A percentile compares a stretch with the other conserved stretches of the same genome.
Evolutionary conservation across 2,797 vertebrate genomes (phyloP).

Genomic region (Notolabrus celidotus): DNA sequence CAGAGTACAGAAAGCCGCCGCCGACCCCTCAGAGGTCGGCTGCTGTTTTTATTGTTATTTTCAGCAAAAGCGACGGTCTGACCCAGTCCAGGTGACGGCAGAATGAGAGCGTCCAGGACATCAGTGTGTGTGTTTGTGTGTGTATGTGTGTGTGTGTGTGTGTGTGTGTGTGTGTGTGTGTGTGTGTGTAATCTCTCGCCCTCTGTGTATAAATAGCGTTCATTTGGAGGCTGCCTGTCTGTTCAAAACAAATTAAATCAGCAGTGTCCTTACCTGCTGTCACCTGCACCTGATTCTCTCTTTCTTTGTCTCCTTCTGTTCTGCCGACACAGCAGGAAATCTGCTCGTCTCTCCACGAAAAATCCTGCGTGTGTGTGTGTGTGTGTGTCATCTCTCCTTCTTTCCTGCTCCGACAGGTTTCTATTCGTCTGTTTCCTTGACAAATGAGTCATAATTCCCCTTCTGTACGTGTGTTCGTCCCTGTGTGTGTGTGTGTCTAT

Average conservation of each 20-base stretch:
- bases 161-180: not conserved
- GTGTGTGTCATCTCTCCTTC: not conserved
- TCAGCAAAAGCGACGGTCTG: slow-evolving; percentile 18
- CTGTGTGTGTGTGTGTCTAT: slow-evolving; percentile 14
- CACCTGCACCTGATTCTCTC: slow-evolving; percentile 31
- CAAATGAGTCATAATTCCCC: slow-evolving; percentile 4
- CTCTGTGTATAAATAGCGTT: slow-evolving; percentile 49
- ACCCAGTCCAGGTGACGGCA: slow-evolving; percentile 26
- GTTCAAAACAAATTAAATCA: slow-evolving; percentile 58
- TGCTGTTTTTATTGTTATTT: slow-evolving; percentile 12
- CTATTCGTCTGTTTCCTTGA: slow-evolving; percentile 6
- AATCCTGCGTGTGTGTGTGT: not conserved
- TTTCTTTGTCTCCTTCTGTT: slow-evolving; percentile 19
- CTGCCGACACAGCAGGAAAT: slow-evolving; percentile 10
- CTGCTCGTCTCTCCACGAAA: not conserved
- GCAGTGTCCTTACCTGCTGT: slow-evolving; percentile 50
- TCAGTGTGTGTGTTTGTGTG: not conserved
- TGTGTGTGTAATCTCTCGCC: slow-evolving; percentile 22
- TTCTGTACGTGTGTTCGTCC: not conserved
- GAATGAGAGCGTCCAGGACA: slow-evolving; percentile 14
- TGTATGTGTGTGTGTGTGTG: not conserved
- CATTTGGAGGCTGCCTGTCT: slow-evolving; percentile 31
- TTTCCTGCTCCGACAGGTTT: not conserved
- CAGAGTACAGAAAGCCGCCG: not conserved
- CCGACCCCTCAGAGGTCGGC: slow-evolving; percentile 3